These are phyloP conservation scores for Crotalus tigris DNA, from an alignment of 2,113 vertebrate species.

Conservation along the genomic window DNA sequence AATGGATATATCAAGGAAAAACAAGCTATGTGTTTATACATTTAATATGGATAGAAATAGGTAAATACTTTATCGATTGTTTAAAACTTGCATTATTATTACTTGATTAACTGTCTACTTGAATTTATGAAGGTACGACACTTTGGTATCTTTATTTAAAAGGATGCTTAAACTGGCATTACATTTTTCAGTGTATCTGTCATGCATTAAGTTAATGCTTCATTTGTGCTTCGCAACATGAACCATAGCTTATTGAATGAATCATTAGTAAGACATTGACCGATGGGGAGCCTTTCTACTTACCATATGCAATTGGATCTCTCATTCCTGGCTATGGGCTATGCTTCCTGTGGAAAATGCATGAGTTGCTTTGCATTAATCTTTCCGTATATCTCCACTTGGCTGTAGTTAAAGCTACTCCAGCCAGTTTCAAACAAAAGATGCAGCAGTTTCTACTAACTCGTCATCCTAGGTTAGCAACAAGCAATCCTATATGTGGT, in stretches of 20 bases:
- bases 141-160: neutral
- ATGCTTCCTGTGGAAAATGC: neutral
- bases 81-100: neutral
- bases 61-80: neutral
- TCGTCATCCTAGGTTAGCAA: neutral
- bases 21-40: neutral
- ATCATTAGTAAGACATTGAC: neutral
- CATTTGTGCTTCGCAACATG: neutral
- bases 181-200: neutral
- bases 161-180: neutral
- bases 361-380: neutral
- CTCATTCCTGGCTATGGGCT: neutral
- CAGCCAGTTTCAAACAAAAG: neutral
- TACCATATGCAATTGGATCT: neutral
- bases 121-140: neutral
- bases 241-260: neutral
- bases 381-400: neutral
- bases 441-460: neutral
- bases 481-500: neutral
- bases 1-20: neutral
- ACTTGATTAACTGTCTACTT: neutral
- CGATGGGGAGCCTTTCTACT: neutral
- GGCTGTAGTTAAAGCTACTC: neutral
- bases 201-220: neutral
- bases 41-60: neutral